Base-by-base conservation (phyloP, 2,113 vertebrate genomes). In the Microtus pennsylvanicus region DNA sequence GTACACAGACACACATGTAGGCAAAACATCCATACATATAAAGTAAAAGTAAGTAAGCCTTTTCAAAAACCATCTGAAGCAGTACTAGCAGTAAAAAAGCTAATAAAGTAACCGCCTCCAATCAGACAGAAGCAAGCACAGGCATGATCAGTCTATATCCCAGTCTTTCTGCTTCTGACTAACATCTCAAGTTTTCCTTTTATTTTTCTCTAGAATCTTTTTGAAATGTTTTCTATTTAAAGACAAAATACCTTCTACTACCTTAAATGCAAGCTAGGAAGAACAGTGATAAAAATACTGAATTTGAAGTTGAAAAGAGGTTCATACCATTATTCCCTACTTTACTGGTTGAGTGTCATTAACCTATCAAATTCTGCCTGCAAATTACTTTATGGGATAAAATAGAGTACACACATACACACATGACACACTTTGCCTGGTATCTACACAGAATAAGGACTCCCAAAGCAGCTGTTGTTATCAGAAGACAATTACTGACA, bases 151-250 rank as follows among this genome's bases (percentile, higher is more conserved):
- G 33, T 30, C 47, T 45, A 96, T 19, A 93, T 26, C 67, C 74
- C 70, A 65, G 26, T 82, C 91, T 95, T 55, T 30, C 11, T 75
- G 82, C 90, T 38, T 95, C 0, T 83, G 42, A 90, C 67, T 82
- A 81, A 81, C 87, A 47, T 82, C 42, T 90, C 11, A 89, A 61
- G 7, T 55, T 90, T 94, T 38, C 87, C n/a, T 94, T 86, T 69
- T 58, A 45, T 12, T 33, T 92, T 95, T 80, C 80, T 76, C 74
- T 77, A 94, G 58, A 86, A 94, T 76, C 9, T 90, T 90, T 90
- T 80, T 22, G 65, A 95, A 96, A 88, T 78, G 19, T 35, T 92
- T 87, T 33, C 70, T 65, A 93, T 45, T 81, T 91, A 67, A 89
- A 96, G 63, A 89, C 9, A 86, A 92, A 89, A 93, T 61, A 65